phyloP scores from a whole-genome alignment of 2,113 vertebrate genomes.

The Athene cunicularia region DNA sequence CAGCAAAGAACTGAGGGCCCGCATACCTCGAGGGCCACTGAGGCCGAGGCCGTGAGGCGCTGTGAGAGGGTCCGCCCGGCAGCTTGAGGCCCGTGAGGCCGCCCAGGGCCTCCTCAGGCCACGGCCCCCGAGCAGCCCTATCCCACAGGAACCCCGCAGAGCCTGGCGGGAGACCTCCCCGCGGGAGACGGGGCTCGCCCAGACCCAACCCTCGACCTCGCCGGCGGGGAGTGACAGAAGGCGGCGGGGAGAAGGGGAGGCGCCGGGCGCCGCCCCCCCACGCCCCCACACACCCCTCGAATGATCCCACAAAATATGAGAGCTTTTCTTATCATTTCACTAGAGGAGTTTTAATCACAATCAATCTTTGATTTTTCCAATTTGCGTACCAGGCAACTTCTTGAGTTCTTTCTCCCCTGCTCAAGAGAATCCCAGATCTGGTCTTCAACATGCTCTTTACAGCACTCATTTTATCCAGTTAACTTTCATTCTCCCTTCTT shows the following conservation, averaged over 20 bases:
- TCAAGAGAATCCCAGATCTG: background rate
- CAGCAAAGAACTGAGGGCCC: no score
- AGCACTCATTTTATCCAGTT: background rate
- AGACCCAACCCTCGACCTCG: background rate
- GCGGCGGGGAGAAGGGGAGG: background rate
- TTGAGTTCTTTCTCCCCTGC: background rate
- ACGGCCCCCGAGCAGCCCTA: background rate
- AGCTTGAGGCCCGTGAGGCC: background rate
- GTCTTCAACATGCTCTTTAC: background rate
- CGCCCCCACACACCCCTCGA: background rate
- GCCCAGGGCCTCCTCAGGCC: background rate
- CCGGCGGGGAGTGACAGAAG: background rate
- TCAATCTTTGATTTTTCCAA: background rate
- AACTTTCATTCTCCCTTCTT: background rate
- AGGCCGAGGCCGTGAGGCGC: background rate
- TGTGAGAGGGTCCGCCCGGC: background rate
- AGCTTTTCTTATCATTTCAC: background rate
- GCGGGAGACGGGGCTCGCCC: no score
- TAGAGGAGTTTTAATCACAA: background rate
- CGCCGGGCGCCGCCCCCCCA: background rate
- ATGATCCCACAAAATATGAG: background rate
- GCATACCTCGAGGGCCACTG: background rate
- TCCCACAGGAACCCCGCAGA: background rate
- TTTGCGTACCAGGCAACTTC: fast-evolving
- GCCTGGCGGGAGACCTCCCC: no score